Base-by-base conservation (phyloP, 2,888 invertebrate species). In the Limnephilus marmoratus region DNA sequence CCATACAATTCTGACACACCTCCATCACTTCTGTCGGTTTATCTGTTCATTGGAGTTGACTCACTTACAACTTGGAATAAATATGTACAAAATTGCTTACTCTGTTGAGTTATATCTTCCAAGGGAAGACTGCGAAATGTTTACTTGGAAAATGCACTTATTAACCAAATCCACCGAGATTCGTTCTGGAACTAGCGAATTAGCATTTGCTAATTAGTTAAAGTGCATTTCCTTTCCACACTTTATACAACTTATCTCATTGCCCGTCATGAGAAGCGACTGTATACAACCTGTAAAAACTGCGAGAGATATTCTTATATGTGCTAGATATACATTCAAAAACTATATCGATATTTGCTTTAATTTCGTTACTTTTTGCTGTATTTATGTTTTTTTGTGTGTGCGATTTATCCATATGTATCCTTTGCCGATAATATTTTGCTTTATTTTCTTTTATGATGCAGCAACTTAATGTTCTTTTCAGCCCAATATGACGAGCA, bases 401-500 rank as follows among this genome's bases (percentile, higher is more conserved):
- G 9, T 68, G 68, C 68, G 68, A 68, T n/a, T 9, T n/a, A 68
- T n/a, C 2, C 7, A n/a, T 68, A 9, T 68, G 68, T 53, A 9
- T 68, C 68, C 68, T 68, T 4, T 68, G 24, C 68, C 24, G 24
- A 68, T 68, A 68, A 68, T 68, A 9, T 68, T 24, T 68, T n/a
- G 68, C 68, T 9, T 68, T 68, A 68, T n/a, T 68, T 68, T 68
- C 24, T 68, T 68, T 9, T 90, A 81, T 81, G 81, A 90, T 81
- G 90, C 86, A 90, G 81, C 82, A 87, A 90, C 15, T 87, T 91
- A 45, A 49, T 93, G 53, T 92, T 93, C 29, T 92, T 93, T 92
- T 53, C 93, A 93, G 93, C 93, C 83, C 93, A 93, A 92, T 93
- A 91, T 49, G 90, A 92, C 29, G 93, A 92, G 81, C 92, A 91